Base-by-base conservation (phyloP, 2,113 vertebrate genomes). In the Camelus bactrianus region DNA sequence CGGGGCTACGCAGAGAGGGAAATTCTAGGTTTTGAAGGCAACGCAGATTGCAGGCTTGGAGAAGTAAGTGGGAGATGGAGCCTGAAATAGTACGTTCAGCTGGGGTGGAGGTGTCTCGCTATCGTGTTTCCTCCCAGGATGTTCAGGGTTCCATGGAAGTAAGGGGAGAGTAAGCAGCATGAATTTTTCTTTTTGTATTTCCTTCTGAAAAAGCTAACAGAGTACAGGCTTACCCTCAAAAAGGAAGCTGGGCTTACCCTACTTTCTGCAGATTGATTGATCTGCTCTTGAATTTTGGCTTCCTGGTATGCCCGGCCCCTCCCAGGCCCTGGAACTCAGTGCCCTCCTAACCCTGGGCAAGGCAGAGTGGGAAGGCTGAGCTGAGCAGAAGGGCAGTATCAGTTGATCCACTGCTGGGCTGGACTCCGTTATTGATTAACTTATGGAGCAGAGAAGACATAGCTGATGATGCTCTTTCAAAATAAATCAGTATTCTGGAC, bases 401-500 rank as follows among this genome's bases (percentile, higher is more conserved):
- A 42, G 60, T 65, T 72, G 65, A 58, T 16, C 32, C 15, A 5
- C 60, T 80, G 67, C 69, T 50, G 60, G 58, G 67, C 67, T 70
- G 42, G 54, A 35, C 80, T 80, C 32, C 64, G 42, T 64, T 64
- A 73, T 54, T 75, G 72, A 94, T 89, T 80, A 93, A 80, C 56
- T 91, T 30, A 32, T 14, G 7, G 22, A 60, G 73, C 91, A 80
- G 24, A 85, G 85, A 85, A 77, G 79, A 72, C 42, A 11, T 4
- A 6, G 11, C 30, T 22, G 54, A 79, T 70, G 46, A n/a, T 86
- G 85, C 38, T 94, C 73, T 97, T 96, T 93, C 85, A 83, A 80
- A 96, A 72, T 67, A 95, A 70, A 93, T 94, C 95, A 87, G 91
- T 81, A 96, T 96, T 95, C 95, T 2, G 26, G 80, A 42, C 89